A percentile compares a stretch with the other conserved stretches of the same genome.
Evolutionary conservation across 1,140 invertebrate genomes (phyloP).

Genomic region (Berghia stephanieae): DNA sequence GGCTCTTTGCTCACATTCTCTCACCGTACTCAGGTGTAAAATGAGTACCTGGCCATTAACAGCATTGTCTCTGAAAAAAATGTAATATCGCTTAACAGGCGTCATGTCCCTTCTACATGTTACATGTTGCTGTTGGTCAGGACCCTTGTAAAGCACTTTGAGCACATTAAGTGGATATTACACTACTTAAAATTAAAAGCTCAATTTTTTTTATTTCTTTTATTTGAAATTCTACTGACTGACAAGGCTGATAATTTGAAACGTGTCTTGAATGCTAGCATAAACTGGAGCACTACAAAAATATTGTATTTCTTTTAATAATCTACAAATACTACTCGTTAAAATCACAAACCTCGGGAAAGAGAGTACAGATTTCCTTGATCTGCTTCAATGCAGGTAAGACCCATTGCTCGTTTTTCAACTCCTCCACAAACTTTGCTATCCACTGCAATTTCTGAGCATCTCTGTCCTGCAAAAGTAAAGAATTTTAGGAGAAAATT

Average conservation of each 20-base stretch:
- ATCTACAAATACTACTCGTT: not conserved
- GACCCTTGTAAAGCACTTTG: too few species aligned
- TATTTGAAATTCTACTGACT: not conserved
- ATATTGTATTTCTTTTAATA: not conserved
- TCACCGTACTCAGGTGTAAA: too few species aligned
- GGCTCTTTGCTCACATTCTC: too few species aligned
- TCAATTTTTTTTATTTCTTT: too few species aligned
- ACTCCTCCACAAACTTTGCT: slow-evolving; percentile 93
- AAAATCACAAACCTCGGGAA: slow-evolving; percentile 74
- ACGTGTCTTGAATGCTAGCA: not conserved
- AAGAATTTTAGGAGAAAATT: not conserved
- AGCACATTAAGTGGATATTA: too few species aligned
- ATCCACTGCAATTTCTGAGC: slow-evolving; percentile 96
- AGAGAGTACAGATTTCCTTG: slow-evolving; percentile 92
- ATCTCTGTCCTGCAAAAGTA: slow-evolving; percentile 82
- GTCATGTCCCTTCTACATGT: too few species aligned
- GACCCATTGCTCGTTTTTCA: slow-evolving; percentile 90
- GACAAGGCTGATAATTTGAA: not conserved
- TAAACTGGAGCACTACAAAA: not conserved
- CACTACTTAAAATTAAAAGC: too few species aligned
- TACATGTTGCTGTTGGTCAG: too few species aligned
- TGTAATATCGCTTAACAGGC: too few species aligned
- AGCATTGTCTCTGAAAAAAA: too few species aligned
- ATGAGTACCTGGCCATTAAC: too few species aligned
- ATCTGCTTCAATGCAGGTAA: slow-evolving; percentile 95